Evolutionary conservation across 2,797 vertebrate genomes (phyloP), one percentile per base, ranked within the genome.

Genomic region (Gouania willdenowi): DNA sequence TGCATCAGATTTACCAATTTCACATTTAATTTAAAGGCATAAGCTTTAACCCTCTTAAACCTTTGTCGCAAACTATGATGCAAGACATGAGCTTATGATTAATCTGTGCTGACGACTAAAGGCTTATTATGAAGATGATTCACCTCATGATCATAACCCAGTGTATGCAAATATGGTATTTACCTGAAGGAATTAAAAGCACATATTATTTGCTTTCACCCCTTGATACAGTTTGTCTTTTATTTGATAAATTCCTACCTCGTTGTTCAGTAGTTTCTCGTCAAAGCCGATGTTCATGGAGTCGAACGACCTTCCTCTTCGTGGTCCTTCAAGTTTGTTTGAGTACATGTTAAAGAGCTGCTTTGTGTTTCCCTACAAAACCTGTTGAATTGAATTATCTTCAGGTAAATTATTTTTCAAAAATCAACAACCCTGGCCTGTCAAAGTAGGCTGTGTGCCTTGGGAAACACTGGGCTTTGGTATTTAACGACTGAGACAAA

Each of bases 221-320:
- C n/a, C n/a, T n/a, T n/a, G n/a, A n/a, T n/a, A 5, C 23, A 6
- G 2, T 21, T 52, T 24, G 46, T 37, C 0, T 12, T 2, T 3
- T 24, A 2, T 6, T 8, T 2, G 2, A 4, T 1, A 24, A 2
- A 2, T 9, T 46, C 77, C 67, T 62, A 90, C 87, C 82, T 89
- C 84, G 72, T 89, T 91, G 61, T 90, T 90, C 13, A 91, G 82
- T 29, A 87, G 85, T 35, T 92, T 91, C 24, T 92, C 91, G 26
- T 91, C 91, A 48, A 87, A 79, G 26, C 68, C 87, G 12, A 88
- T 77, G 71, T 90, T 92, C 56, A 90, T 88, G 16, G 91, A 91
- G 72, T 95, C 92, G 71, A 92, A 89, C 9, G 90, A 92, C 53
- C 89, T 82, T 49, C 90, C 91, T 75, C 90, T 80, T 3, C 87